Conservation (phyloP, 2,113 vertebrate genomes). For the Callocephalon fimbriatum region DNA sequence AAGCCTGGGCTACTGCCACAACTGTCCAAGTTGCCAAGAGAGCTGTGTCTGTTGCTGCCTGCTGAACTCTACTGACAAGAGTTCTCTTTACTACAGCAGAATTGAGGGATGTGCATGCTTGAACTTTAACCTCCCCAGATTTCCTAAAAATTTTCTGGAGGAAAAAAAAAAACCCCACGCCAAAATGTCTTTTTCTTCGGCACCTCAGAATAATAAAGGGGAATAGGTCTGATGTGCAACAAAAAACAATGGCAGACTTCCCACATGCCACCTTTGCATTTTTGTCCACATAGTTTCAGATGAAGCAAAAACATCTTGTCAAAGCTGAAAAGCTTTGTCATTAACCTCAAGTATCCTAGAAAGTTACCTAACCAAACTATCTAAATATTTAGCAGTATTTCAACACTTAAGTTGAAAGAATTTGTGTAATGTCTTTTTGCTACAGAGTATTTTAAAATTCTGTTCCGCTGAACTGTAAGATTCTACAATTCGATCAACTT, state of each 20-base stretch:
- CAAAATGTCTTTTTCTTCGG: not conserved
- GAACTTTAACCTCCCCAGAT: not conserved
- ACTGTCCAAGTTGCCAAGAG: not conserved
- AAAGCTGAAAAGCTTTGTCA: not conserved
- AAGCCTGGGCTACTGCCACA: not conserved
- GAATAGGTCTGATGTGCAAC: not conserved
- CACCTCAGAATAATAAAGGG: not conserved
- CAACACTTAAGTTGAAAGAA: not conserved
- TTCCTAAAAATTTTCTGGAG: not conserved
- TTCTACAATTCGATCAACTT: not conserved
- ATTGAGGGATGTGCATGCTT: not conserved
- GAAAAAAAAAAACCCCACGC: rapidly evolving
- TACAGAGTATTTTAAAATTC: not conserved
- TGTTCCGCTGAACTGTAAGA: not conserved
- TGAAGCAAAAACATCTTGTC: not conserved
- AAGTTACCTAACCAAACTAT: not conserved
- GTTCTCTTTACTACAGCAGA: not conserved
- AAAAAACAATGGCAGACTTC: not conserved
- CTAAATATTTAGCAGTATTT: not conserved
- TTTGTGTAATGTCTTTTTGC: not conserved
- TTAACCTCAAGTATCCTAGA: not conserved
- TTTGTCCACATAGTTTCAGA: not conserved
- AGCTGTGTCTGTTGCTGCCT: not conserved
- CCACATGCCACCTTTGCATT: not conserved
- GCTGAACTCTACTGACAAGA: not conserved